Evolutionary conservation across 2,888 invertebrate genomes (phyloP), one percentile per base, ranked within the genome.

Genomic region (Therioaphis trifolii): DNA sequence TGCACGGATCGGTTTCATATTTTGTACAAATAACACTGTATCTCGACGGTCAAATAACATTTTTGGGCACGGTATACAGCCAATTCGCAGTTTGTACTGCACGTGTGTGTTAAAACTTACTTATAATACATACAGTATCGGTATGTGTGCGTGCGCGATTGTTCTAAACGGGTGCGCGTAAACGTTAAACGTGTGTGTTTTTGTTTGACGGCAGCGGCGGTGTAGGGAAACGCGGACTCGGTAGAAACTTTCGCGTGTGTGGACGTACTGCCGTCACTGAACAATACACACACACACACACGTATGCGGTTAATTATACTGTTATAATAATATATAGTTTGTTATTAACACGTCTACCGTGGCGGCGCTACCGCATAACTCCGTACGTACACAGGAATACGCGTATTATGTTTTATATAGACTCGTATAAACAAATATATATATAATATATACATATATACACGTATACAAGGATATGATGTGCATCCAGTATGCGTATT

Each of bases 331-430:
- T 58, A 58, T 58, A 24, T 24, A 12, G 58, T 58, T 58, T 21
- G 24, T 55, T 55, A 55, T 58, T 58, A 58, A 58, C 58, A 58
- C 58, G 11, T 58, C 21, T 58, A 58, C 58, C 24, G n/a, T n/a
- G n/a, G n/a, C 7, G 58, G 58, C 9, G 24, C 21, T 58, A 4
- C 24, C 21, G 58, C 24, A 58, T 58, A 24, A 9, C 24, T 12
- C 11, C 0, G 24, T 58, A 11, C 58, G 9, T 21, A 24, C 21
- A 24, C 35, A 5, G 4, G 35, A 3, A 35, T 7, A 35, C 35
- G 35, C 35, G 35, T 58, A 58, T 24, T 24, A 9, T 58, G 0
- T 58, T 35, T 21, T 11, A 11, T 21, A 1, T 58, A 24, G 12
- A n/a, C n/a, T n/a, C n/a, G n/a, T n/a, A n/a, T n/a, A n/a, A n/a